Base-by-base conservation (phyloP, 2,888 invertebrate genomes). In the Rhodophaea formosa region DNA sequence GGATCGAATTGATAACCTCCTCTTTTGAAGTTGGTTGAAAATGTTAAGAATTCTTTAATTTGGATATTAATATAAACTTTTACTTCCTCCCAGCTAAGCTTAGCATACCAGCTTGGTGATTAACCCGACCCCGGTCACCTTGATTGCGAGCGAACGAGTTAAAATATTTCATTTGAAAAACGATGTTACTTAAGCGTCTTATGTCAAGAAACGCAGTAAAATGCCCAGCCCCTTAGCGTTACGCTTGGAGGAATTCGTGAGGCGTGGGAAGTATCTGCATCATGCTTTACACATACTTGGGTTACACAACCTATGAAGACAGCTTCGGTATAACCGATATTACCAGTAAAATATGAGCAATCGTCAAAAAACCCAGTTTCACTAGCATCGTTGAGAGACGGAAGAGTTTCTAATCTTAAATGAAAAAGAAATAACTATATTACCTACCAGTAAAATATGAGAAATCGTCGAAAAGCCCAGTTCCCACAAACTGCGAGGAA, bases 221-320 rank as follows among this genome's bases (percentile, higher is more conserved):
- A 84, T 80, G 79, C 76, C 82, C 84, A 84, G 88, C 89, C 91
- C 88, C 87, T 82, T 79, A 72, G 69, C 80, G 86, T 87, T 81
- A 89, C 87, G 89, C 82, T 84, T 79, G 79, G 81, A 76, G 82
- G 81, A 79, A 69, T 79, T 78, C 77, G 79, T 79, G 79, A 77
- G 82, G 87, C 89, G 90, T 91, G 90, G 90, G 90, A 90, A 90
- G 82, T 71, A 69, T 75, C 72, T 70, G 66, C 71, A 75, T 75
- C 76, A 80, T 73, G 69, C 71, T 80, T 77, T 79, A 80, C 84
- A 86, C 86, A 88, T 82, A 82, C 88, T 90, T 84, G 76, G 74
- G 82, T 88, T 88, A 86, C 89, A 88, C 86, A 87, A 88, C 85
- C 84, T 82, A 74, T 71, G 77, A 82, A 83, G 82, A 83, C 81